These are phyloP conservation scores for Manis pentadactyla DNA, from an alignment of 2,797 vertebrate species.

Conservation along the genomic window DNA sequence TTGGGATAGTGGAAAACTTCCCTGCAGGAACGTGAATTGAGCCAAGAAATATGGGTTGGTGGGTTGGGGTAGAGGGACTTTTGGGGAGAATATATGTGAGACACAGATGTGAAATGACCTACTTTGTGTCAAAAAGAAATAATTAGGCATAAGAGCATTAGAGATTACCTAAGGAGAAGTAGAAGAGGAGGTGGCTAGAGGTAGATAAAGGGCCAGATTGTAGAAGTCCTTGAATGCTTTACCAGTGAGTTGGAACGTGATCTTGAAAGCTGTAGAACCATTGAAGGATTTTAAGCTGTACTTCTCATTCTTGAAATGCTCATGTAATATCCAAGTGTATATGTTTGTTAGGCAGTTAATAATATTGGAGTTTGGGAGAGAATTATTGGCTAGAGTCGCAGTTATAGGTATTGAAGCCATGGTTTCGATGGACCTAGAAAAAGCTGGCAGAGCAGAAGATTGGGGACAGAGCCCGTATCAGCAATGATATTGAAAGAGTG, in stretches of 20 bases:
- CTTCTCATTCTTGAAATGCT: not conserved
- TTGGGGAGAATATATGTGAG: not conserved
- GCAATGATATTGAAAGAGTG: not conserved
- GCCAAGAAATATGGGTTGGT: not conserved
- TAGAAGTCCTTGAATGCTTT: conserved; percentile 1
- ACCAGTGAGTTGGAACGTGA: not conserved
- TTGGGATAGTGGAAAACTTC: conserved; percentile 9
- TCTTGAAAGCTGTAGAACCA: not conserved
- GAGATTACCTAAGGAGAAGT: not conserved
- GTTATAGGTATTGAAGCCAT: not conserved
- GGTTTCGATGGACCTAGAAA: not conserved
- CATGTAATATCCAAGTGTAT: not conserved
- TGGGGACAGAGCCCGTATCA: not conserved
- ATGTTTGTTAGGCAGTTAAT: not conserved
- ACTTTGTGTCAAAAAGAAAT: not conserved
- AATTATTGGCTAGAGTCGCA: conserved; percentile 3
- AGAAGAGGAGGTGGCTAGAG: not conserved
- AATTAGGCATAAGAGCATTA: not conserved
- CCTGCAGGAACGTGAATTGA: conserved; percentile 18
- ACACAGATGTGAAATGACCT: not conserved
- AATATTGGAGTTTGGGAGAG: not conserved
- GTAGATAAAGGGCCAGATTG: not conserved
- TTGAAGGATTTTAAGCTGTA: not conserved
- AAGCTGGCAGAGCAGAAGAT: not conserved
- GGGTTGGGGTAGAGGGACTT: not conserved